Percentiles rank a stretch among this genome's conserved stretches.
phyloP scores from a whole-genome alignment of 2,888 invertebrate species.

The Drosophila sordidapex region DNA sequence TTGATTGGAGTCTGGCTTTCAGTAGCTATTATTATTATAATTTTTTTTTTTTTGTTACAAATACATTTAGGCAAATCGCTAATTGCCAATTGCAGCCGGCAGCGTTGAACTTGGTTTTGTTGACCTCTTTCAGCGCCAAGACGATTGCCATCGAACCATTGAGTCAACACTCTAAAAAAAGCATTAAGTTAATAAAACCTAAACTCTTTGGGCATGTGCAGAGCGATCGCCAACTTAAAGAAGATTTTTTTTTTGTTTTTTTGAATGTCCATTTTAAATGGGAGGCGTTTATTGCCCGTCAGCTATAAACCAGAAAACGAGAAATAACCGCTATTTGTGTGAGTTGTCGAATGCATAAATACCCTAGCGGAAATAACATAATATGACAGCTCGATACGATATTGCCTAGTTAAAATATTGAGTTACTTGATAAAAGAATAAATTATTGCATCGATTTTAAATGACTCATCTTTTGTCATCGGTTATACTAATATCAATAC shows the following conservation, averaged over 20 bases:
- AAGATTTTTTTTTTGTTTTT: constrained; percentile 12
- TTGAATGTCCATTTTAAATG: constrained; percentile 28
- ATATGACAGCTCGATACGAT: neutral
- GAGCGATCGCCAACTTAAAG: constrained; percentile 9
- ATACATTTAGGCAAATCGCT: constrained; percentile 50
- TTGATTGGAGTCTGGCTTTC: constrained; percentile 31
- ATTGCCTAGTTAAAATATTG: neutral
- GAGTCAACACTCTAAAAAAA: constrained; percentile 19
- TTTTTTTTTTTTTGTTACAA: constrained; percentile 41
- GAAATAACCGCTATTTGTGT: neutral
- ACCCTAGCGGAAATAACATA: constrained; percentile 9
- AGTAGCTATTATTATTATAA: neutral
- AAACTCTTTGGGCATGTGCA: neutral
- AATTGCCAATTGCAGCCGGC: constrained; percentile 67
- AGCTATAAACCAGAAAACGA: constrained; percentile 18
- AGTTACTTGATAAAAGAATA: constrained; percentile 5
- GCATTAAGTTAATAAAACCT: constrained; percentile 32
- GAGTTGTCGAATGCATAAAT: constrained; percentile 9
- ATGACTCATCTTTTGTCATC: neutral
- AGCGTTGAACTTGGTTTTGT: constrained; percentile 36
- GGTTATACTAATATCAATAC: neutral
- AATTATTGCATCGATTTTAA: constrained; percentile 6
- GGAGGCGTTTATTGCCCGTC: constrained; percentile 47
- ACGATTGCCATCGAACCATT: constrained; percentile 21
- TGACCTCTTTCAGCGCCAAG: constrained; percentile 62